Evolutionary conservation across 1,140 invertebrate species (phyloP), one percentile per base, ranked within the genome.

Genomic region (Scaptodrosophila lebanonensis): DNA sequence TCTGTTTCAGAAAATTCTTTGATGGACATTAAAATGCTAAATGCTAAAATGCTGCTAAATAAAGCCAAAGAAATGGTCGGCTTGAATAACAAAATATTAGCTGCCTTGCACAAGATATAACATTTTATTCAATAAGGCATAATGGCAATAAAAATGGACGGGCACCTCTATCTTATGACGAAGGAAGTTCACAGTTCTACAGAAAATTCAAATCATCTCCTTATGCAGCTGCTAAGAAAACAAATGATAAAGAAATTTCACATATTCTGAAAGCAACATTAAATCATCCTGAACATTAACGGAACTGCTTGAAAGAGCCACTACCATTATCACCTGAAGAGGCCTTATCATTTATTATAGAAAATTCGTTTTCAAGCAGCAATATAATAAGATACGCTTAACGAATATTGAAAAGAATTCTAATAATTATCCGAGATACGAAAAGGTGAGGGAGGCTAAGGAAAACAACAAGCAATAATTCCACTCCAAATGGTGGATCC

Each of bases 301-400:
- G 32, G 32, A 4, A 35, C 32, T 11, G 32, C n/a, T 35, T 35
- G 32, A 35, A 35, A 35, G n/a, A 4, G 13, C 32, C 4, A 11
- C 4, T 35, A 35, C 32, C 32, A 35, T 35, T 29, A 35, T 35
- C 32, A 35, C 32, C 32, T 35, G 32, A 35, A 5, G 32, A 35
- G 32, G 32, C n/a, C 32, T 35, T 35, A 35, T 9, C 32, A 35
- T 35, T 35, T 35, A 35, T 35, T 5, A 35, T 35, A 5, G 32
- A 35, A 35, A 35, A 35, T 11, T 35, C 32, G 32, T 35, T 35
- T 35, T 35, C 32, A 35, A 35, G 32, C 32, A 35, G n/a, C 32
- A 35, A 35, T 35, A 35, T 35, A 35, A 5, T 35, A 35, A 35
- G 9, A 35, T 29, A 29, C 27, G 5, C 27, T 29, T 35, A 35